A percentile compares a stretch with the other conserved stretches of the same genome.
Evolutionary conservation across 2,888 invertebrate species (phyloP).

Genomic region (Sarcophaga rosellei): DNA sequence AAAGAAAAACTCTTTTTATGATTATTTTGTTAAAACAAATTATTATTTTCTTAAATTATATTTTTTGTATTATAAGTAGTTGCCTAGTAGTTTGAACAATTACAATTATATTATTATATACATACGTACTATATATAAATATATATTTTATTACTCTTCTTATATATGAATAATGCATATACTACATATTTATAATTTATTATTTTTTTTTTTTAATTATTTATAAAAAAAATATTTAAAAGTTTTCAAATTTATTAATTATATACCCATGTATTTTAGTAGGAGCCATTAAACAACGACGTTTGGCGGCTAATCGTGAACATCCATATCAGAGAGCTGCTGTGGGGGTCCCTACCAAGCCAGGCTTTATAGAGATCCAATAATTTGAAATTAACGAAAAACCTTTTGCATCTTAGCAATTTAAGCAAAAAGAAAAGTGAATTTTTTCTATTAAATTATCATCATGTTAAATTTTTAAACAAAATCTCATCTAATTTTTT

Average conservation of each 20-base stretch:
- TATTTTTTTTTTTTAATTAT: conserved; percentile 37
- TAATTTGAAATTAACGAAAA: conserved; percentile 65
- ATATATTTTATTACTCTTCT: conserved; percentile 28
- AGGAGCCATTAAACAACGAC: conserved; percentile 86
- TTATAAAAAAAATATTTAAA: conserved; percentile 62
- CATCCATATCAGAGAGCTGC: conserved; percentile 98
- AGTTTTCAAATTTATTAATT: conserved; percentile 69
- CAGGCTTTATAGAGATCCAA: conserved; percentile 80
- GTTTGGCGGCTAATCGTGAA: conserved; percentile 92
- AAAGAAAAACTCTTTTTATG: conserved; percentile 9
- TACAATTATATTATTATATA: conserved; percentile 33
- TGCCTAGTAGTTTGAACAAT: conserved; percentile 37
- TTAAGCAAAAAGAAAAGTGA: conserved; percentile 55
- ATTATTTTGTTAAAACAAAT: not conserved
- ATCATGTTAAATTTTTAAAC: conserved; percentile 5
- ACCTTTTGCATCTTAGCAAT: not conserved
- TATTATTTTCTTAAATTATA: conserved; percentile 23
- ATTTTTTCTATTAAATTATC: conserved; percentile 43
- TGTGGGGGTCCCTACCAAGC: conserved; percentile 87
- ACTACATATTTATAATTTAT: conserved; percentile 28
- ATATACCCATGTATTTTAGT: conserved; percentile 79
- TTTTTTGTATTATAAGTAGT: conserved; percentile 21
- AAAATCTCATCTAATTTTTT: conserved; percentile 44
- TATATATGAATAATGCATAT: conserved; percentile 46
- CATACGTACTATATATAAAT: conserved; percentile 9